These are phyloP conservation scores for Euproctis similis DNA, from an alignment of 2,888 invertebrate genomes.

Conservation along the genomic window DNA sequence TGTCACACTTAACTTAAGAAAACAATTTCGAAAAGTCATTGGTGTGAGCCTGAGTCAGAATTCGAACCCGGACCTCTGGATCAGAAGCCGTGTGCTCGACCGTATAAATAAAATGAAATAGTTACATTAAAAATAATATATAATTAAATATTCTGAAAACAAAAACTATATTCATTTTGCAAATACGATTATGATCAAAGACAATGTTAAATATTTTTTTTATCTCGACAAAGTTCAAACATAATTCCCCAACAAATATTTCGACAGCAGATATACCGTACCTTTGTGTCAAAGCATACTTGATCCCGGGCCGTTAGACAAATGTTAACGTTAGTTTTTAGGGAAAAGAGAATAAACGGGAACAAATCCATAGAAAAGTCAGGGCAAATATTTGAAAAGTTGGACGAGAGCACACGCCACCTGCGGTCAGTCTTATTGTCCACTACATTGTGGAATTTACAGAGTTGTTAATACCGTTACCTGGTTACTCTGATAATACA, in stretches of 20 bases:
- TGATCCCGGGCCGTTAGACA: constrained; percentile 63
- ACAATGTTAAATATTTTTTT: too few relatives aligned
- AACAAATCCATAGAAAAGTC: constrained; percentile 59
- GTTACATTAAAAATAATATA: too few relatives aligned
- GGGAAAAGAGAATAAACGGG: constrained; percentile 44
- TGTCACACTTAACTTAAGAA: too few relatives aligned
- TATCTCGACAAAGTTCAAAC: constrained; percentile 22
- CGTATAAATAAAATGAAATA: too few relatives aligned
- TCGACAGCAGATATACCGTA: constrained; percentile 43
- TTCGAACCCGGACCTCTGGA: too few relatives aligned
- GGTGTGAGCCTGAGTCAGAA: too few relatives aligned
- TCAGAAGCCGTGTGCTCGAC: too few relatives aligned
- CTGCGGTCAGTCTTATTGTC: constrained; percentile 66
- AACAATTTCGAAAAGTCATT: too few relatives aligned
- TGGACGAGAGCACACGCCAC: constrained; percentile 49
- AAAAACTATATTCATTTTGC: too few relatives aligned
- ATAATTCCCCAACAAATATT: constrained; percentile 47
- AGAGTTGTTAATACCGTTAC: constrained; percentile 36
- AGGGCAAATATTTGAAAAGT: constrained; percentile 71
- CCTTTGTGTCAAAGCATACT: constrained; percentile 70
- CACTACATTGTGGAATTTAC: constrained; percentile 34
- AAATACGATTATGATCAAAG: constrained; percentile 21
- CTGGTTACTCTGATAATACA: too few relatives aligned
- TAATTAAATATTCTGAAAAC: too few relatives aligned
- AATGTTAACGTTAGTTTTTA: constrained; percentile 61